Evolutionary conservation across 1,140 invertebrate genomes (phyloP).

Genomic region (Drosophila repleta): DNA sequence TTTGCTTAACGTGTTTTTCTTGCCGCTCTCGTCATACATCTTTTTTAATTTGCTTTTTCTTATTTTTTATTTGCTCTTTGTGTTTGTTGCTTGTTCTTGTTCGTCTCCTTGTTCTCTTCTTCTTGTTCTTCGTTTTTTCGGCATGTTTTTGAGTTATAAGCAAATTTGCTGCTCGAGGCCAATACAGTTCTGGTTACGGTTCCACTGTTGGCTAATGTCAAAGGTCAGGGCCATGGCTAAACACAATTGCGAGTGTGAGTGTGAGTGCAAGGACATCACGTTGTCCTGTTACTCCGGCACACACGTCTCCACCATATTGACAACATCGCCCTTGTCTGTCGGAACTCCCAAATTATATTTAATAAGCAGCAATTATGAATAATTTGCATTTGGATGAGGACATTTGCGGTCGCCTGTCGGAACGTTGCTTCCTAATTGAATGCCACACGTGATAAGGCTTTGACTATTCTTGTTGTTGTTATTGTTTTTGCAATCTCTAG

Average conservation of each 20-base stretch:
- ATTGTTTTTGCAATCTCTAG: constrained; percentile 18
- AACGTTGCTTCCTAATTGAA: constrained; percentile 35
- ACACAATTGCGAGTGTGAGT: constrained; percentile 7
- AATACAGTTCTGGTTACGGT: constrained; percentile 31
- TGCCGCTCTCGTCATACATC: constrained; percentile 53
- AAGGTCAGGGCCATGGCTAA: constrained; percentile 63
- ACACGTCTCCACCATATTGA: background rate
- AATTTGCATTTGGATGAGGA: constrained; percentile 23
- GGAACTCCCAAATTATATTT: constrained; percentile 57
- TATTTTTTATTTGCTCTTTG: background rate
- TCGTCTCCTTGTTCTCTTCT: background rate
- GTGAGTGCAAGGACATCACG: constrained; percentile 52
- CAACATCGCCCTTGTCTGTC: constrained; percentile 27
- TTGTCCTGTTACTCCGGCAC: constrained; percentile 17
- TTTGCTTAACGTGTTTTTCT: constrained; percentile 79
- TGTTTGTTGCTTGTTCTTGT: constrained; percentile 4
- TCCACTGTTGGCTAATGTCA: constrained; percentile 62
- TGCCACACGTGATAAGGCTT: constrained; percentile 39
- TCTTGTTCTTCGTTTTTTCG: constrained; percentile 35
- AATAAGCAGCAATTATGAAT: constrained; percentile 70
- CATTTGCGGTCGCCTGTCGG: constrained; percentile 8
- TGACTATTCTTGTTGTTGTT: background rate
- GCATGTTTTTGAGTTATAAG: constrained; percentile 73
- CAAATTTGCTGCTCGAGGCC: constrained; percentile 72
- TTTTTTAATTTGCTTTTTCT: constrained; percentile 22